Evolutionary conservation across 2,888 invertebrate genomes (phyloP), one percentile per base, ranked within the genome.

Genomic region (Perithous albicinctus): DNA sequence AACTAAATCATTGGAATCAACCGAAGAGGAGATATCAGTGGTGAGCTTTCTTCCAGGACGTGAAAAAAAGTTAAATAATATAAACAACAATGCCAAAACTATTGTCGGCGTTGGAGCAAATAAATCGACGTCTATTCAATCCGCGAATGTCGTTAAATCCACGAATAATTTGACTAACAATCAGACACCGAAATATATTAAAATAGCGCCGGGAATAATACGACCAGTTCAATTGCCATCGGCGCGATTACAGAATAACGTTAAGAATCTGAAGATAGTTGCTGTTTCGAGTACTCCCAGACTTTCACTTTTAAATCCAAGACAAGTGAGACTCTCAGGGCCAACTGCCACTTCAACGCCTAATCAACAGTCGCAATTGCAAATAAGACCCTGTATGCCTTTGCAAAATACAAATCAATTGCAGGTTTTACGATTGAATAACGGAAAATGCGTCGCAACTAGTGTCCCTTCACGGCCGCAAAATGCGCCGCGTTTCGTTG

Each of bases 351-450:
- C 59, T 15, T 32, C 59, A 35, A 59, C 32, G 15, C 59, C 59
- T 15, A 7, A 2, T 0, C 15, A 18, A 59, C 32, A 18, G 6
- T 2, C 35, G 15, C 32, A 32, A 32, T 32, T 18, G 15, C 7
- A 18, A 29, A 10, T 32, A 59, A 15, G 7, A 0, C 32, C 56
- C 6, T 18, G 15, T 18, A 7, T 3, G 32, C 15, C 29, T 3
- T 56, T 56, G 56, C 56, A 56, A 56, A 29, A 56, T 6, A 29
- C 56, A 10, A 56, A 32, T 56, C 66, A 46, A 10, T 3, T 43
- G 1, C 75, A 59, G 20, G 20, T 66, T 4, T 2, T 66, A 0
- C 75, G 56, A n/a, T 15, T 75, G 4, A 43, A 32, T 41, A 75
- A 66, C 7, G 66, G 56, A 0, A 32, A 73, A 38, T 43, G 43